Base-by-base conservation (phyloP, 1,140 invertebrate genomes). In the Monochamus saltuarius region DNA sequence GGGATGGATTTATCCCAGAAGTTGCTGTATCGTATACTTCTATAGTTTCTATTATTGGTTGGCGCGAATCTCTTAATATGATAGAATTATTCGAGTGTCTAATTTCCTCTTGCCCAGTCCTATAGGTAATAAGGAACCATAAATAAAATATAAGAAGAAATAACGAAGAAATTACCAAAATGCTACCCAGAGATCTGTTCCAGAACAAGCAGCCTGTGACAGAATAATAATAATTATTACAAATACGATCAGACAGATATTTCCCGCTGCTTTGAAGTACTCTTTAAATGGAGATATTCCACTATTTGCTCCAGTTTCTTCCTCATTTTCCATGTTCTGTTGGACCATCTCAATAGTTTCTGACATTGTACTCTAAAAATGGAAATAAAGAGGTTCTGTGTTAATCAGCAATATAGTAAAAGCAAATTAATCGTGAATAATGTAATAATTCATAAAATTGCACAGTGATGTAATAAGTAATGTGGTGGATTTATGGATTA, bases 181-280 rank as follows among this genome's bases (percentile, higher is more conserved):
- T 56, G 88, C 86, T 0, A 91, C 75, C 86, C 90, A 94, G 71
- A 86, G 93, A 73, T 95, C 91, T 9, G 83, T 82, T 1, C 84
- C 82, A 52, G 85, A 89, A 42, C 85, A 88, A 7, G 42, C n/a
- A 35, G 40, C 54, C 35, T 56, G 54, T 9, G 42, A 16, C 3
- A 36, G 0, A 14, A 56, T 8, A 9, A 49, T 17, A 6, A 19
- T 9, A n/a, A 11, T 34, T 1, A 39, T 17, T 8, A 58, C 10
- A n/a, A 19, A 29, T 29, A 17, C 2, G 10, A 58, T 13, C 4
- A 36, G 11, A 22, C 19, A 51, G 8, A 14, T 39, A 1, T 36
- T 56, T 46, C n/a, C 46, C n/a, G 42, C 7, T 9, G 54, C 19
- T 34, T 37, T 46, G 10, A 45, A 46, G 17, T 56, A 56, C 9